phyloP scores from a whole-genome alignment of 2,888 invertebrate genomes.

The Hyles lineata region DNA sequence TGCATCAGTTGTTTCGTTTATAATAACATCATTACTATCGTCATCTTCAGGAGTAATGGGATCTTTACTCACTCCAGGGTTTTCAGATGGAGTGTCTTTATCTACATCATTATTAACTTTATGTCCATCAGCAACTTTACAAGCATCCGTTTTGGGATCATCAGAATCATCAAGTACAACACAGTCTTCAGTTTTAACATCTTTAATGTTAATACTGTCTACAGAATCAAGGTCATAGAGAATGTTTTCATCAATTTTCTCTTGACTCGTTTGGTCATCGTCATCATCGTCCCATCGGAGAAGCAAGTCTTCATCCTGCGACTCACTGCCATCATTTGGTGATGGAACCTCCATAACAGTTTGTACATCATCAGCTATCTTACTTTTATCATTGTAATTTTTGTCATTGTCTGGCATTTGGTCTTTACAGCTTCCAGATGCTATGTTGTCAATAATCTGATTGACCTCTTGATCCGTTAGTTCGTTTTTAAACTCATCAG shows the following conservation, averaged over 20 bases:
- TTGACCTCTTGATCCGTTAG: neutral
- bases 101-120: conserved; percentile 34
- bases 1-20: no score
- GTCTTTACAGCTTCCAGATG: neutral
- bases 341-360: neutral
- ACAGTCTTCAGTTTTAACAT: neutral
- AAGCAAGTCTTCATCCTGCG: conserved; percentile 55
- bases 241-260: conserved; percentile 16
- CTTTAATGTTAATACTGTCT: neutral
- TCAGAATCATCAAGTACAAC: neutral
- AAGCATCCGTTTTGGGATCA: neutral
- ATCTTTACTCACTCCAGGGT: conserved; percentile 29
- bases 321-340: neutral
- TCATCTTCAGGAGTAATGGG: no score
- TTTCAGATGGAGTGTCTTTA: conserved; percentile 34
- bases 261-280: conserved; percentile 37
- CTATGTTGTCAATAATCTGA: conserved; percentile 5
- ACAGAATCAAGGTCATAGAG: conserved; percentile 35
- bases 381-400: neutral
- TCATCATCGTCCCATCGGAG: conserved; percentile 65
- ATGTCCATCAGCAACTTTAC: conserved; percentile 29
- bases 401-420: neutral
- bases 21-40: neutral
- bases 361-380: neutral
- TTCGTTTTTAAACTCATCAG: neutral